Percentiles rank a stretch among this genome's conserved stretches.
Evolutionary conservation across 2,113 vertebrate species (phyloP).

Genomic region (Rhombomys opimus): DNA sequence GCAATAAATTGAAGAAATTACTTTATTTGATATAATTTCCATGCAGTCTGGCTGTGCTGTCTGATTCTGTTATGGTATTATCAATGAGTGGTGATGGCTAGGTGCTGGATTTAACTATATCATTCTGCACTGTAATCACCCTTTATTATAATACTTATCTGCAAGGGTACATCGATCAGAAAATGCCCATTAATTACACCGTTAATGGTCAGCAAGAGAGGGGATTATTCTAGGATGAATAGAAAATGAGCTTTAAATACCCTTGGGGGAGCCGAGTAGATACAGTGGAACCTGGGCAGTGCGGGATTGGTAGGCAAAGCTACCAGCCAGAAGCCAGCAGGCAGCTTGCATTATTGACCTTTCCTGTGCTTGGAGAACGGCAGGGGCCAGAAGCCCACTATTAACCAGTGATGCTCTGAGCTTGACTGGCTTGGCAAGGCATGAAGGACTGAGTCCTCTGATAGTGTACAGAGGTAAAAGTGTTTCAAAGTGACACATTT

Average conservation of each 20-base stretch:
- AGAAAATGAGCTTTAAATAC: constrained; percentile 43
- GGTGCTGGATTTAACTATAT: constrained; percentile 60
- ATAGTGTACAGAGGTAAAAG: constrained; percentile 12
- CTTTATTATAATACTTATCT: constrained; percentile 77
- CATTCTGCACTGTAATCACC: constrained; percentile 68
- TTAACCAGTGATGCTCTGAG: constrained; percentile 10
- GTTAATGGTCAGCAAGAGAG: constrained; percentile 75
- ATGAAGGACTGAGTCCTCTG: not conserved
- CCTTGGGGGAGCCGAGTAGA: not conserved
- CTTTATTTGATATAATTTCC: constrained; percentile 80
- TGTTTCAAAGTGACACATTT: constrained; percentile 46
- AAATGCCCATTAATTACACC: constrained; percentile 78
- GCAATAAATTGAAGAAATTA: constrained; percentile 79
- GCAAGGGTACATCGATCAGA: constrained; percentile 76
- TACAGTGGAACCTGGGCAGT: not conserved
- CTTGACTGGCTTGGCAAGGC: not conserved
- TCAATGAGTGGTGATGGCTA: constrained; percentile 65
- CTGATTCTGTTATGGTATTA: constrained; percentile 67
- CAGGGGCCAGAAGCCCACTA: constrained; percentile 17
- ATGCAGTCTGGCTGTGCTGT: constrained; percentile 65
- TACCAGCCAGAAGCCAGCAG: constrained; percentile 46
- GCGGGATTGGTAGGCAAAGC: constrained; percentile 38
- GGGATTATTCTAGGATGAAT: constrained; percentile 67
- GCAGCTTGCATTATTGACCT: constrained; percentile 56
- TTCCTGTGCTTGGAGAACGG: constrained; percentile 59